A percentile compares a stretch with the other conserved stretches of the same genome.
phyloP scores from a whole-genome alignment of 2,797 vertebrate genomes.

The Kryptopterus vitreolus region DNA sequence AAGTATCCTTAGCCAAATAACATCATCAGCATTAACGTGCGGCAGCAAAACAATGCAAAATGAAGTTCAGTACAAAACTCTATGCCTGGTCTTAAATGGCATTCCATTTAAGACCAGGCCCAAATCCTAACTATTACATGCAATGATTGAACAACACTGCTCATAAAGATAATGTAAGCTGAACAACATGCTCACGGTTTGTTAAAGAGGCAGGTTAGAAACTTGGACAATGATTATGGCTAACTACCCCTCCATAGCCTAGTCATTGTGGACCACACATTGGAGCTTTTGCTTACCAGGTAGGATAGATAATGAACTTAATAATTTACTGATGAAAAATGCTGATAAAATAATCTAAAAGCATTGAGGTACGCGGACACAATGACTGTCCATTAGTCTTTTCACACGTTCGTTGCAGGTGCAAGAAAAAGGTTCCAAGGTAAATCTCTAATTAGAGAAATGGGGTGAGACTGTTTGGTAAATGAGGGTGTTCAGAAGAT shows the following conservation, averaged over 20 bases:
- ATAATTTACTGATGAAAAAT: neutral
- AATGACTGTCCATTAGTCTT: neutral
- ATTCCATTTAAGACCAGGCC: too few relatives aligned
- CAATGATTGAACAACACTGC: neutral
- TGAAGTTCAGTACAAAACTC: neutral
- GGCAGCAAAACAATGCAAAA: neutral
- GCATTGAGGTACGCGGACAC: neutral
- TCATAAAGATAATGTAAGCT: neutral
- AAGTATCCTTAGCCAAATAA: too few relatives aligned
- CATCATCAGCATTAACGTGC: neutral
- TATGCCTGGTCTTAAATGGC: too few relatives aligned
- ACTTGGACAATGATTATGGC: neutral
- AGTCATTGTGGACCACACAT: neutral
- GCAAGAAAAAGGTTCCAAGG: conserved; percentile 19
- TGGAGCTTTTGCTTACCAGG: neutral
- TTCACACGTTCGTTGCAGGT: neutral
- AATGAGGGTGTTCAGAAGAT: conserved; percentile 33
- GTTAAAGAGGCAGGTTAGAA: neutral
- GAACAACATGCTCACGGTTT: neutral
- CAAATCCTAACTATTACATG: neutral
- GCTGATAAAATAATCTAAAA: neutral
- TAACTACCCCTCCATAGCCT: neutral
- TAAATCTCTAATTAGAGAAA: conserved; percentile 36
- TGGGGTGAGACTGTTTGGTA: conserved; percentile 23
- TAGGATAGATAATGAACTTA: neutral